Evolutionary conservation across 2,888 invertebrate species (phyloP).

Genomic region (Drosophila rubida): DNA sequence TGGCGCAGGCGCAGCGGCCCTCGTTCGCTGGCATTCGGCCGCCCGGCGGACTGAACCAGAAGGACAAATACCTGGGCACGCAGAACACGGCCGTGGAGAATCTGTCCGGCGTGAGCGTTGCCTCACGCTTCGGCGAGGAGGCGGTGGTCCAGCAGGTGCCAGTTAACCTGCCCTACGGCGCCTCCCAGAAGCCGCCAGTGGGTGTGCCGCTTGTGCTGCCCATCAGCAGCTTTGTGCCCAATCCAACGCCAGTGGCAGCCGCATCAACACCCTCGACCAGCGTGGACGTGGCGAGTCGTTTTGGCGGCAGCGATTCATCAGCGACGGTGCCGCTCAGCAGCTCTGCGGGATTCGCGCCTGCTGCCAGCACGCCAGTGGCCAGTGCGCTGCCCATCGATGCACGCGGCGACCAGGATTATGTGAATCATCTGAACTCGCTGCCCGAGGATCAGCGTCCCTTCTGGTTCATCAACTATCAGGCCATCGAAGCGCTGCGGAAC

Average conservation of each 20-base stretch:
- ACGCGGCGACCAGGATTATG: slow-evolving; percentile 87
- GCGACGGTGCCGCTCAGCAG: slow-evolving; percentile 1
- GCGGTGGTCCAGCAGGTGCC: slow-evolving; percentile 85
- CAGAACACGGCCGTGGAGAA: slow-evolving; percentile 59
- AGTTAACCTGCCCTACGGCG: slow-evolving; percentile 56
- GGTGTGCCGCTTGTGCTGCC: slow-evolving; percentile 76
- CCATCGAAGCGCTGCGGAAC: slow-evolving; percentile 87
- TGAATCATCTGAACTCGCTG: slow-evolving; percentile 88
- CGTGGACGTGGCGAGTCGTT: slow-evolving; percentile 55
- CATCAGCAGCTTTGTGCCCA: slow-evolving; percentile 39
- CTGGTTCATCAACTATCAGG: slow-evolving; percentile 90
- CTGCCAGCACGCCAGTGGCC: not conserved
- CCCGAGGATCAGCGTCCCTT: slow-evolving; percentile 90
- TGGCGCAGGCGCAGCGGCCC: slow-evolving; percentile 86
- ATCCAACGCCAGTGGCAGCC: slow-evolving; percentile 1
- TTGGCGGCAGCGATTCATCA: slow-evolving; percentile 46
- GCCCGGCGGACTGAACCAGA: slow-evolving; percentile 86
- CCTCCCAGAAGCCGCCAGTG: slow-evolving; percentile 73
- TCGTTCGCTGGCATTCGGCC: slow-evolving; percentile 88
- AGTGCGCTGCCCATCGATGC: slow-evolving; percentile 88
- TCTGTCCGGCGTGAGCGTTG: slow-evolving; percentile 67
- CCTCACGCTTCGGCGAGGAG: slow-evolving; percentile 86
- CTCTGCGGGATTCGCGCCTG: not conserved
- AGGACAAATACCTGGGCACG: slow-evolving; percentile 85
- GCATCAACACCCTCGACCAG: slow-evolving; percentile 1